These are phyloP conservation scores for Drosophila phalerata DNA, from an alignment of 2,888 invertebrate genomes.

Conservation along the genomic window DNA sequence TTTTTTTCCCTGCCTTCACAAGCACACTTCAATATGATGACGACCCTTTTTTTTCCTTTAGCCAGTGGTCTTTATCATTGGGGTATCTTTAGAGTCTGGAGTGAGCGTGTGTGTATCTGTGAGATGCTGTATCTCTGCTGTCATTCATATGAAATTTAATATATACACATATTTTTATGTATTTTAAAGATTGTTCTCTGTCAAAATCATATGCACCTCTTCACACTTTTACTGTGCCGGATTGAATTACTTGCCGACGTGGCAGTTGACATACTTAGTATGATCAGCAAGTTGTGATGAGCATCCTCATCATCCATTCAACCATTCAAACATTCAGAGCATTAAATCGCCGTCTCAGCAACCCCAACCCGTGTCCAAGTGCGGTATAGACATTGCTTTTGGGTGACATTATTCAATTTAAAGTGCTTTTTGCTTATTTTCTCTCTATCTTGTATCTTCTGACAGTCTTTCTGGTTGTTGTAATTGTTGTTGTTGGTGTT, in stretches of 20 bases:
- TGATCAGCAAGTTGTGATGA: conserved; percentile 28
- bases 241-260: conserved; percentile 67
- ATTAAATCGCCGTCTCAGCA: conserved; percentile 56
- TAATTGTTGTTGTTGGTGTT: not conserved
- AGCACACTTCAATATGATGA: conserved; percentile 9
- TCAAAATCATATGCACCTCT: conserved; percentile 53
- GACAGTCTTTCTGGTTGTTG: conserved; percentile 11
- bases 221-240: conserved; percentile 59
- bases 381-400: conserved; percentile 42
- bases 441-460: conserved; percentile 37
- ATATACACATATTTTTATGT: conserved; percentile 9
- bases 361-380: not conserved
- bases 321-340: conserved; percentile 27
- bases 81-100: conserved; percentile 8
- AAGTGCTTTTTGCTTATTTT: conserved; percentile 46
- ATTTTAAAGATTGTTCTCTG: conserved; percentile 12
- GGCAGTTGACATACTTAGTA: conserved; percentile 62
- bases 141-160: conserved; percentile 41
- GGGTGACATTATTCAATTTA: conserved; percentile 76
- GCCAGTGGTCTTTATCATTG: conserved; percentile 10
- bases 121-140: conserved; percentile 19
- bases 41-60: conserved; percentile 12
- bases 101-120: conserved; percentile 11
- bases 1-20: not conserved
- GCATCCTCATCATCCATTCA: conserved; percentile 48